These are phyloP conservation scores for Bombus vancouverensis DNA, from an alignment of 1,140 invertebrate species.

Conservation along the genomic window DNA sequence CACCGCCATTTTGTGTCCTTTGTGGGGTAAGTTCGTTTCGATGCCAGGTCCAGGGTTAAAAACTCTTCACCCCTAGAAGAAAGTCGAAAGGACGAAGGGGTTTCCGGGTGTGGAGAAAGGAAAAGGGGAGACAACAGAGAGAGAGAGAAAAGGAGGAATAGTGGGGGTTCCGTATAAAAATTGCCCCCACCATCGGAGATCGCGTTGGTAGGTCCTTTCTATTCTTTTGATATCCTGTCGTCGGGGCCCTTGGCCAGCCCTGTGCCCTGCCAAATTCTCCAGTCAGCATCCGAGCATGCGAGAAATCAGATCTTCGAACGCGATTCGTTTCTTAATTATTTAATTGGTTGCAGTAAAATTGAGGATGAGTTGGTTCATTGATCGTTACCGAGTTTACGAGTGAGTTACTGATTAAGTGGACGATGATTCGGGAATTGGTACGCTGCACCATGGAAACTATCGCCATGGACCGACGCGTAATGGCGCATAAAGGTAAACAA, in stretches of 20 bases:
- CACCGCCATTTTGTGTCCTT: constrained; percentile 71
- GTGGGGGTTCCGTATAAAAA: constrained; percentile 71
- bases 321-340: background rate
- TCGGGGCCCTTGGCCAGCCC: constrained; percentile 66
- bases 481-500: constrained; percentile 65
- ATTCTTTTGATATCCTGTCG: constrained; percentile 82
- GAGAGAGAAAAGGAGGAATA: constrained; percentile 35
- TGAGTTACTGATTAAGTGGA: background rate
- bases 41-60: constrained; percentile 70
- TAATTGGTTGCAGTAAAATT: too few relatives aligned
- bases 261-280: constrained; percentile 61
- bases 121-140: constrained; percentile 13
- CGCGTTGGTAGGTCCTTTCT: constrained; percentile 77
- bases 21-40: constrained; percentile 59
- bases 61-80: constrained; percentile 71
- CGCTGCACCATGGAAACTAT: constrained; percentile 8
- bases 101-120: constrained; percentile 31
- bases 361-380: background rate
- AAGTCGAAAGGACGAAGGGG: constrained; percentile 61
- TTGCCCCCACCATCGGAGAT: constrained; percentile 70
- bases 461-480: constrained; percentile 30
- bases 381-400: background rate
- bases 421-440: background rate
- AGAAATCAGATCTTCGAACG: constrained; percentile 71
- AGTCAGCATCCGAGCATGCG: constrained; percentile 82